Evolutionary conservation across 1,140 invertebrate species (phyloP).

Genomic region (Ostrea denselamellosa): DNA sequence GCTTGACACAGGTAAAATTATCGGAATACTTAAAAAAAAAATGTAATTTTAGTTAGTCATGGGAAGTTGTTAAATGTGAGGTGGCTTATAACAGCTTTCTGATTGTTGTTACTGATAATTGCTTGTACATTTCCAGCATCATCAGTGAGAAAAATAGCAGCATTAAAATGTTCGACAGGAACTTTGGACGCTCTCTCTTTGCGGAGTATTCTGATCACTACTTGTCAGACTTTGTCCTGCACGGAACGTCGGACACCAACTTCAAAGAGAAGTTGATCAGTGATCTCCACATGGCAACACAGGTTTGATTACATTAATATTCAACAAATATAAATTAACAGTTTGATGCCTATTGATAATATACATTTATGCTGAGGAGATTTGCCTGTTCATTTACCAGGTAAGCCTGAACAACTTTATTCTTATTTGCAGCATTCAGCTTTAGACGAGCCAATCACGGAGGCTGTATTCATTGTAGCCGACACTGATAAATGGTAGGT

Average conservation of each 20-base stretch:
- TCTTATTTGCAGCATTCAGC: slow-evolving; percentile 77
- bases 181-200: slow-evolving; percentile 82
- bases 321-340: not conserved
- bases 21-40: too few relatives aligned
- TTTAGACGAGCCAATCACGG: slow-evolving; percentile 85
- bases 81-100: not conserved
- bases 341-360: not conserved
- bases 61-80: too few relatives aligned
- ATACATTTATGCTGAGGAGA: not conserved
- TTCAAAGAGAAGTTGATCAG: slow-evolving; percentile 77
- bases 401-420: not conserved
- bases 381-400: not conserved
- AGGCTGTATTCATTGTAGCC: slow-evolving; percentile 90
- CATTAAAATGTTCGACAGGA: slow-evolving; percentile 70
- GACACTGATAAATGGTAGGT: slow-evolving; percentile 90
- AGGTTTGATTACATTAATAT: slow-evolving; percentile 69
- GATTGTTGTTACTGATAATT: not conserved
- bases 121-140: slow-evolving; percentile 47
- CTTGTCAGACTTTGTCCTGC: slow-evolving; percentile 87
- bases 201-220: slow-evolving; percentile 86
- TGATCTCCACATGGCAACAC: slow-evolving; percentile 81
- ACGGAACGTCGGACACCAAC: slow-evolving; percentile 80
- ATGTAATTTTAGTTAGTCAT: too few relatives aligned
- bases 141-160: slow-evolving; percentile 57
- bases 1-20: too few relatives aligned